Conservation (phyloP, 2,113 vertebrate genomes). For the Rhea americana region DNA sequence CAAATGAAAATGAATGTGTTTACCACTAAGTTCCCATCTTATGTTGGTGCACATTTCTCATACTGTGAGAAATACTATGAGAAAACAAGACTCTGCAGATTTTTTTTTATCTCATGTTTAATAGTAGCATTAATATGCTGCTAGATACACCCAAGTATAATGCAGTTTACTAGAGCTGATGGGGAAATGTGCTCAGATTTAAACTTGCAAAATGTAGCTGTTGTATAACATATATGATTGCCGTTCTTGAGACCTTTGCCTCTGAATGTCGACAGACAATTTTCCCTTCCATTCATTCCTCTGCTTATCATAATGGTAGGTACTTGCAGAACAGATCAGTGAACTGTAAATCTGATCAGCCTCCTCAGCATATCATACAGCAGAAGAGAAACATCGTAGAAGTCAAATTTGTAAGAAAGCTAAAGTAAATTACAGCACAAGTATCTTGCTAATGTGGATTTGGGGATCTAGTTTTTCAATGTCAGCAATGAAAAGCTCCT, state of each 20-base stretch:
- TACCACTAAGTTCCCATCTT: background rate
- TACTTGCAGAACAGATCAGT: background rate
- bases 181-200: background rate
- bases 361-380: background rate
- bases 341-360: conserved; percentile 10
- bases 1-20: background rate
- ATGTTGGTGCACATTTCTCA: background rate
- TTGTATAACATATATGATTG: background rate
- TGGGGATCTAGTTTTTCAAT: background rate
- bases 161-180: background rate
- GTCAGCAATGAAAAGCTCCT: background rate
- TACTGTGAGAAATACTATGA: too few relatives aligned
- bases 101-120: background rate
- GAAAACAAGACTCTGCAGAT: background rate
- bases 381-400: background rate
- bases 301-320: background rate
- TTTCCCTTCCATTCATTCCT: conserved; percentile 32
- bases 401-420: background rate
- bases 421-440: background rate
- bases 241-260: background rate
- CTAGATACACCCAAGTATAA: background rate
- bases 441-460: background rate
- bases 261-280: background rate
- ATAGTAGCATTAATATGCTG: background rate
- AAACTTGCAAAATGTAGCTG: background rate